Conservation (phyloP, 1,140 invertebrate genomes). For the Fopius arisanus region DNA sequence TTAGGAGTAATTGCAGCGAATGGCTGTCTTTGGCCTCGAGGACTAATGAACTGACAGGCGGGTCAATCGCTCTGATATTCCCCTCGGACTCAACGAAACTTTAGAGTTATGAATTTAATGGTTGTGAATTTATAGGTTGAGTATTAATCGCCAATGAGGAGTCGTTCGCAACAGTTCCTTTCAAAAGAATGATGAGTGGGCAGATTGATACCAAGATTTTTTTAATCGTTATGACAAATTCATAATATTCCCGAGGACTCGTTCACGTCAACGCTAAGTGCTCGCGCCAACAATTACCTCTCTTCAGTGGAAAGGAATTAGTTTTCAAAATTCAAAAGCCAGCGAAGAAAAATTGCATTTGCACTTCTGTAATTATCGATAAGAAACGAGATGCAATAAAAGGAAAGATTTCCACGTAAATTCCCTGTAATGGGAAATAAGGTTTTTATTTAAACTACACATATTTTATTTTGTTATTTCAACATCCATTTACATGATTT, state of each 20-base stretch:
- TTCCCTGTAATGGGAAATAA: too few species aligned
- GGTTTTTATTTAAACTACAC: too few species aligned
- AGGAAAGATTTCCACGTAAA: too few species aligned
- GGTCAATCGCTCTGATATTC: constrained; percentile 17
- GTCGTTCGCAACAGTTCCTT: background rate
- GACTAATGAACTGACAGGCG: constrained; percentile 31
- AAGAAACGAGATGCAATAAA: too few species aligned
- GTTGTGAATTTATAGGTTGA: constrained; percentile 23
- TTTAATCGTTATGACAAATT: constrained; percentile 28
- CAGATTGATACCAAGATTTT: constrained; percentile 16
- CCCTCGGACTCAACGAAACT: background rate
- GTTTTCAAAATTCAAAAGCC: too few species aligned
- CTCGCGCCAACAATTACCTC: too few species aligned
- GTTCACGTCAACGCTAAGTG: background rate
- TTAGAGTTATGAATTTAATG: constrained; percentile 29
- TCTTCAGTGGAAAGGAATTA: too few species aligned
- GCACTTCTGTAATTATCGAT: too few species aligned
- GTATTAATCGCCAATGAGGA: constrained; percentile 13
- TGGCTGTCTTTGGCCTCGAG: constrained; percentile 4
- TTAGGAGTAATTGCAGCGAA: constrained; percentile 37
- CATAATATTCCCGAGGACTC: background rate
- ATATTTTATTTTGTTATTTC: background rate
- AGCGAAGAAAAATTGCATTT: too few species aligned
- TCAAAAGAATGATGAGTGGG: background rate
- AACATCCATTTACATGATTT: too few species aligned